Evolutionary conservation across 2,797 vertebrate species (phyloP).

Genomic region (Psittacula derbiana): DNA sequence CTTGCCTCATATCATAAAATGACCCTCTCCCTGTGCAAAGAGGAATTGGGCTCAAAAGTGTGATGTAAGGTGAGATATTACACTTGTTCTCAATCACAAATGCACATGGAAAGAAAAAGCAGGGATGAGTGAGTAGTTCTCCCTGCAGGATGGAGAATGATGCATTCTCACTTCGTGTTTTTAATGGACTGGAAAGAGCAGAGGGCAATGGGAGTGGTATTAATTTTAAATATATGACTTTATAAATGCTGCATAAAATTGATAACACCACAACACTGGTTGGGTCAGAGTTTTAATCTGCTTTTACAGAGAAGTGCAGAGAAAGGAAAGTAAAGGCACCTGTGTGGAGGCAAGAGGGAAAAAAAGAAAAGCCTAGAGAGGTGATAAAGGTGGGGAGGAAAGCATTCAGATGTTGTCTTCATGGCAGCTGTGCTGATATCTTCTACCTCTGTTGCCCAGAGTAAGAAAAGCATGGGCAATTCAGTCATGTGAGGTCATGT

Average conservation of each 20-base stretch:
- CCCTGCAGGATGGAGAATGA: background rate
- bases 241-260: background rate
- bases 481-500: fast-evolving
- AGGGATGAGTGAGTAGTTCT: background rate
- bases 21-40: background rate
- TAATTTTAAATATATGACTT: background rate
- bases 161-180: background rate
- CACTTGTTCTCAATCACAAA: background rate
- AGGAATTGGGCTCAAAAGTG: background rate
- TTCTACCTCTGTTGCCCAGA: background rate
- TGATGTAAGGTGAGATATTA: background rate
- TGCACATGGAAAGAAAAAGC: background rate
- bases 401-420: background rate
- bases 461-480: background rate
- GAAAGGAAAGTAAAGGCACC: background rate
- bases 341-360: background rate
- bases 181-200: background rate
- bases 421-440: background rate
- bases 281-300: background rate
- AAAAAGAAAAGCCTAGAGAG: background rate
- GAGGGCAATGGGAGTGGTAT: fast-evolving
- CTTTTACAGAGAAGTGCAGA: background rate
- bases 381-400: background rate
- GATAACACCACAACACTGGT: background rate
- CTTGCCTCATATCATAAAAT: background rate